These are phyloP conservation scores for Stenurella melanura DNA, from an alignment of 2,888 invertebrate species.

Conservation along the genomic window DNA sequence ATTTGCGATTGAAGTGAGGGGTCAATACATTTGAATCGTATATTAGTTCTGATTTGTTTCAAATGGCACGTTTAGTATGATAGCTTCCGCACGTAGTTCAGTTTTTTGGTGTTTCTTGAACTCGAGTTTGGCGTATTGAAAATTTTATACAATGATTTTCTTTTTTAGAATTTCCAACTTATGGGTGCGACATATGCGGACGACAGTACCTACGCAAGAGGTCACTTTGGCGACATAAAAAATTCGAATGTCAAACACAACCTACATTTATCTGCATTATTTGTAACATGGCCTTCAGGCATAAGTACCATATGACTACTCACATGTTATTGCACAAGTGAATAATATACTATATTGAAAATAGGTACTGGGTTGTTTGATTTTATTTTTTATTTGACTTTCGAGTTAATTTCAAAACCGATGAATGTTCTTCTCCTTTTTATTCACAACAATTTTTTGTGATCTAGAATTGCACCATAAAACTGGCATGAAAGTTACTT, in stretches of 20 bases:
- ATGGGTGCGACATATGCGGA: slow-evolving; percentile 39
- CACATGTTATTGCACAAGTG: slow-evolving; percentile 21
- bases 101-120: too few relatives aligned
- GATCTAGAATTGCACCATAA: too few relatives aligned
- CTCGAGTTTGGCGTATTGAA: too few relatives aligned
- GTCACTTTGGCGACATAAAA: slow-evolving; percentile 43
- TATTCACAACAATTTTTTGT: too few relatives aligned
- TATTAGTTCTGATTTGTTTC: too few relatives aligned
- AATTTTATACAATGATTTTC: background rate
- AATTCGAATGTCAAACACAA: slow-evolving; percentile 44
- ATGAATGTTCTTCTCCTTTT: too few relatives aligned
- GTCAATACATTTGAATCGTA: too few relatives aligned
- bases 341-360: background rate
- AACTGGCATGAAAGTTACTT: too few relatives aligned
- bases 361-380: background rate
- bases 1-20: too few relatives aligned
- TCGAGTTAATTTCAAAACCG: too few relatives aligned
- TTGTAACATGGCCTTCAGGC: slow-evolving; percentile 30
- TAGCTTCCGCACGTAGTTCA: too few relatives aligned
- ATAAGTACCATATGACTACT: slow-evolving; percentile 19
- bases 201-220: slow-evolving; percentile 45
- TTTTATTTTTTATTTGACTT: background rate
- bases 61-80: too few relatives aligned
- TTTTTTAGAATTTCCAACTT: slow-evolving; percentile 1
- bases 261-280: slow-evolving; percentile 36